Base-by-base conservation (phyloP, 2,888 invertebrate genomes). In the Morpho deidamia region DNA sequence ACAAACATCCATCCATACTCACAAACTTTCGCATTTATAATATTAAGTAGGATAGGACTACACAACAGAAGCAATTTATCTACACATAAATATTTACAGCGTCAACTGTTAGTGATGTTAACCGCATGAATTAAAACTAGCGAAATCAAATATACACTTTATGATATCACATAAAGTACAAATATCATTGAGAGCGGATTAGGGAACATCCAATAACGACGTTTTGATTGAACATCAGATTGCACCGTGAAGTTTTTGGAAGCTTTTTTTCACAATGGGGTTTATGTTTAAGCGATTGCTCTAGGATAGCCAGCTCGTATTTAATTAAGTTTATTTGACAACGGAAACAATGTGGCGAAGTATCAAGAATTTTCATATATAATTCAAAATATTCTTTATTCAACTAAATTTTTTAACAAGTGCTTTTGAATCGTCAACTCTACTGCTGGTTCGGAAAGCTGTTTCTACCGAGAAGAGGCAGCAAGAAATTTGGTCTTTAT, bases 51-150 rank as follows among this genome's bases (percentile, higher is more conserved):
- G n/a, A n/a, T n/a, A n/a, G n/a, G n/a, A n/a, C n/a, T n/a, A n/a
- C n/a, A n/a, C n/a, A n/a, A n/a, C n/a, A n/a, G n/a, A 35, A 59
- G 65, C 69, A 70, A 70, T 74, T 74, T 71, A 67, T 62, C 63
- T 61, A 63, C 43, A 60, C 48, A 63, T 69, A 70, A 75, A 74
- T 73, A 72, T 75, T 74, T 70, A 65, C 65, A 53, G 53, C 56
- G 51, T 54, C 55, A 51, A 45, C 52, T 58, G 48, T 40, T 34
- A 32, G 32, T 43, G 32, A 37, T 43, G 44, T 51, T 37, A 50
- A 50, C 23, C 33, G 41, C 44, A 37, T 45, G 38, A 37, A n/a
- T n/a, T n/a, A n/a, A n/a, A n/a, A n/a, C n/a, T n/a, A n/a, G n/a
- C n/a, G 32, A 43, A 37, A 37, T 11, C 11, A 32, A 52, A 41